Conservation (phyloP, 2,797 vertebrate species). For the Knipowitschia caucasica region DNA sequence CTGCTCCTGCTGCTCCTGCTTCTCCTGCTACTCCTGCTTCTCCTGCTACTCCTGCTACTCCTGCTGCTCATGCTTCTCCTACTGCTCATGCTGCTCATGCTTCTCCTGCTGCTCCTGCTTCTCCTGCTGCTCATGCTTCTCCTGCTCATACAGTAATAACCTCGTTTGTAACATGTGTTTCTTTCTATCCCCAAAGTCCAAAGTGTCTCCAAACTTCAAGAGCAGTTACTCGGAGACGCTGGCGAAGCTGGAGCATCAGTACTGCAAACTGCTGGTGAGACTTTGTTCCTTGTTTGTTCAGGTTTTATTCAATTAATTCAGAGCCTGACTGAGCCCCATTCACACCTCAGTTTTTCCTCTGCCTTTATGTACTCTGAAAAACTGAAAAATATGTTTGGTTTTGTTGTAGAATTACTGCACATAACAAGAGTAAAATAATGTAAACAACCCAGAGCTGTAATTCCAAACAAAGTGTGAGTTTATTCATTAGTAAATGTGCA, state of each 20-base stretch:
- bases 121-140: neutral
- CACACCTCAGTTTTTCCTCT: conserved; percentile 35
- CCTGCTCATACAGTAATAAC: neutral
- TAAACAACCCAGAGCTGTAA: too few species aligned
- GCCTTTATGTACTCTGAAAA: conserved; percentile 7
- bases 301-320: conserved; percentile 53
- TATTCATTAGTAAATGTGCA: too few species aligned
- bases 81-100: too few species aligned
- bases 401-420: too few species aligned
- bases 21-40: too few species aligned
- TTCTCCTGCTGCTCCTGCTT: too few species aligned
- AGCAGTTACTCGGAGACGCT: conserved; percentile 90
- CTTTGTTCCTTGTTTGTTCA: conserved; percentile 31
- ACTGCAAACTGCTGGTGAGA: conserved; percentile 95
- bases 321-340: conserved; percentile 28
- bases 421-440: too few species aligned
- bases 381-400: neutral
- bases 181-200: conserved; percentile 69
- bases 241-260: conserved; percentile 92
- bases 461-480: too few species aligned
- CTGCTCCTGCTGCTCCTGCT: too few species aligned
- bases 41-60: too few species aligned
- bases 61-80: too few species aligned
- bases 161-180: neutral
- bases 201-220: conserved; percentile 89